Conservation (phyloP, 2,113 vertebrate species). For the Mionectes macconnelli region DNA sequence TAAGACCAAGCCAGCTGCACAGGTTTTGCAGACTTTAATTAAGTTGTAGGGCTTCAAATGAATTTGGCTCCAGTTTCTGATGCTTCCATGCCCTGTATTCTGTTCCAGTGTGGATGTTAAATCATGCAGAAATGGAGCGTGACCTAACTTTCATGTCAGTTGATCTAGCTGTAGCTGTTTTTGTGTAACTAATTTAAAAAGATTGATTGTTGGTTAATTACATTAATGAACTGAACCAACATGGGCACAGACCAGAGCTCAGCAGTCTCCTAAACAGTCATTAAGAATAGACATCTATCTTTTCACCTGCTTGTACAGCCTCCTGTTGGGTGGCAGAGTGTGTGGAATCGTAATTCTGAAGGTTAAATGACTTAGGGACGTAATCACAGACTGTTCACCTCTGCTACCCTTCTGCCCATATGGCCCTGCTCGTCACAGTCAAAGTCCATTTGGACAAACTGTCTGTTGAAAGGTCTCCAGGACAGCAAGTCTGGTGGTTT, state of each 20-base stretch:
- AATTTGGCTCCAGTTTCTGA: constrained; percentile 41
- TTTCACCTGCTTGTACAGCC: constrained; percentile 43
- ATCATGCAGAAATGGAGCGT: constrained; percentile 47
- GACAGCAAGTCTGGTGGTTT: constrained; percentile 1
- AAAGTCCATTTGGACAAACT: constrained; percentile 30
- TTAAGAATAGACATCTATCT: constrained; percentile 55
- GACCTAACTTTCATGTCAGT: constrained; percentile 36
- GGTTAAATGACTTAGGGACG: constrained; percentile 41
- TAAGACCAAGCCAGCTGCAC: constrained; percentile 39
- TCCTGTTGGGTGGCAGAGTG: constrained; percentile 29
- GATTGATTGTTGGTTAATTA: constrained; percentile 65
- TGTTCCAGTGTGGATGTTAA: constrained; percentile 18
- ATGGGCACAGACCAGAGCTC: constrained; percentile 29
- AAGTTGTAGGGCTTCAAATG: constrained; percentile 50
- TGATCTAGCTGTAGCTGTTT: constrained; percentile 41
- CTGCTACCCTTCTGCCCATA: constrained; percentile 13
- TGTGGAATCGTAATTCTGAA: constrained; percentile 46
- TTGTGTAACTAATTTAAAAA: constrained; percentile 62
- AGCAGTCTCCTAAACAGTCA: constrained; percentile 54
- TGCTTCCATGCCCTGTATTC: constrained; percentile 18
- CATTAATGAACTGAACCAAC: constrained; percentile 65
- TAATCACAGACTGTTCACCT: constrained; percentile 38
- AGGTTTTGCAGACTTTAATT: constrained; percentile 51
- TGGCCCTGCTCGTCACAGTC: constrained; percentile 6
- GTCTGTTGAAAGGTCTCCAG: constrained; percentile 41